Base-by-base conservation (phyloP, 2,888 invertebrate genomes). In the Ophion ventricosus region DNA sequence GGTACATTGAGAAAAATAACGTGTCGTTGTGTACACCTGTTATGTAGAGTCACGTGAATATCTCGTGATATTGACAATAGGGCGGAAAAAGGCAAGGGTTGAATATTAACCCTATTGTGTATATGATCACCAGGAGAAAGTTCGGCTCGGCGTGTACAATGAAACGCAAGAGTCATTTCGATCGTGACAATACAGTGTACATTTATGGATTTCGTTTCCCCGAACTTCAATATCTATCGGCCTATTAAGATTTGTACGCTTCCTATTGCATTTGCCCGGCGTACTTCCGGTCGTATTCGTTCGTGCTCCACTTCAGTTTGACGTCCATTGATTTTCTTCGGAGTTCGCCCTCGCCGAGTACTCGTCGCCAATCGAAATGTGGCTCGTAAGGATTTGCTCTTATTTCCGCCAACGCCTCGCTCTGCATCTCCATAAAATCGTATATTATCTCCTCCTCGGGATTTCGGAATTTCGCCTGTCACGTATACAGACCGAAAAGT, bases 361-460 rank as follows among this genome's bases (percentile, higher is more conserved):
- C 94, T 17, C 93, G 92, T 20, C 94, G 94, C 96, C 96, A 96
- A 86, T 94, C 93, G 89, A 96, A 96, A 2, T 91, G 88, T 29
- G 94, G 93, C 35, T 92, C 92, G 87, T 94, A 95, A 0, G 94
- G 94, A 92, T 95, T 93, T 0, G 93, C 92, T 29, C 91, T 89
- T 0, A 96, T 94, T 63, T 92, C 94, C 49, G 89, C 92, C 1
- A 92, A 79, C 0, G 94, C 93, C 56, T 91, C 90, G 2, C 85
- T 63, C 67, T 90, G 87, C 7, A 89, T 87, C 67, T 89, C 86
- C 76, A 87, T 80, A 78, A 89, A 92, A 17, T 91, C 86, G 61
- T 87, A 80, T n/a, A 92, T 86, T 69, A 92, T 89, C 73, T 90
- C 83, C 59, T 89, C 87, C 49, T 87, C 84, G 2, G 75, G 63